Evolutionary conservation across 1,140 invertebrate species (phyloP).

Genomic region (Holcopasites calliopsidis): DNA sequence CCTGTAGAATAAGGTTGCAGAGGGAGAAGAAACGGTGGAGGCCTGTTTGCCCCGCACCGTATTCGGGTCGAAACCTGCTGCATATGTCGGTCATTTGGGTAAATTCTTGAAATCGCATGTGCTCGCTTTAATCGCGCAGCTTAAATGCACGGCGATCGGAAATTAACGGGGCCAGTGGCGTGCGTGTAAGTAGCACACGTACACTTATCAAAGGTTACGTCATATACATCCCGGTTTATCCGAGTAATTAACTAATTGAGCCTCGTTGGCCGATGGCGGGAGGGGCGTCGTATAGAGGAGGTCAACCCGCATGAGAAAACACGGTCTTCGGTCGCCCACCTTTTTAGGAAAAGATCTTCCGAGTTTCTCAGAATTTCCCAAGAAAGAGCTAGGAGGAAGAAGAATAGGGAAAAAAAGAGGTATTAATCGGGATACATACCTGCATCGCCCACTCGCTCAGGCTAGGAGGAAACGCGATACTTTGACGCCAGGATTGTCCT

Average conservation of each 20-base stretch:
- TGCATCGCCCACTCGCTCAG: slow-evolving; percentile 45
- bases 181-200: slow-evolving; percentile 19
- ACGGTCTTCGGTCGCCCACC: background rate
- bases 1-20: background rate
- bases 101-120: background rate
- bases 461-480: slow-evolving; percentile 33
- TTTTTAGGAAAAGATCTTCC: slow-evolving; percentile 1
- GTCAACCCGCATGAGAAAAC: slow-evolving; percentile 64
- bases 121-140: background rate
- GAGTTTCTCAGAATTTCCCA: slow-evolving; percentile 30
- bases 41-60: too few relatives aligned
- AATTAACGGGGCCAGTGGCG: slow-evolving; percentile 18
- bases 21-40: too few relatives aligned
- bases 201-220: slow-evolving; percentile 59
- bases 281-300: slow-evolving; percentile 10
- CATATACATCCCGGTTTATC: slow-evolving; percentile 50
- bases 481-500: slow-evolving; percentile 38
- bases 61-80: background rate
- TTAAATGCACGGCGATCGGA: slow-evolving; percentile 21
- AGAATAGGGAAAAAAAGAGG: background rate
- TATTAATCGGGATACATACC: slow-evolving; percentile 53
- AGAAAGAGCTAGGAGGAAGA: background rate
- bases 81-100: background rate
- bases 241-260: slow-evolving; percentile 64
- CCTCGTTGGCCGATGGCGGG: slow-evolving; percentile 28